Conservation (phyloP, 2,888 invertebrate species). For the Diarsia brunnea region DNA sequence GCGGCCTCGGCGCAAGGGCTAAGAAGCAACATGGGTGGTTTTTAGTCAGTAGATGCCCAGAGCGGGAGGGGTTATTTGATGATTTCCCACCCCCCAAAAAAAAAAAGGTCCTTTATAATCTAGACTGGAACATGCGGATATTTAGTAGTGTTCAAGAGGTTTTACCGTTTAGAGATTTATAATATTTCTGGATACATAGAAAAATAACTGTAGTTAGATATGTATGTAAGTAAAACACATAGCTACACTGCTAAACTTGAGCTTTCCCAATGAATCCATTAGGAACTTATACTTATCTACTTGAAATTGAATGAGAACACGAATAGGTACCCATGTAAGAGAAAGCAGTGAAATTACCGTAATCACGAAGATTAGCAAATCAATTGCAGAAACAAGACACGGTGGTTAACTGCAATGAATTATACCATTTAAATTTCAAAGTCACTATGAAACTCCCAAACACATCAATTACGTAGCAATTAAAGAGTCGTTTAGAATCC, state of each 20-base stretch:
- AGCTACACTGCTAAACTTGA: neutral
- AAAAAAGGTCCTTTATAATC: neutral
- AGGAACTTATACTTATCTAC: neutral
- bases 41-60: too few relatives aligned
- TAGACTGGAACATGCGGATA: constrained; percentile 12
- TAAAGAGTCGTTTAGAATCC: constrained; percentile 49
- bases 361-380: constrained; percentile 24
- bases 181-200: neutral
- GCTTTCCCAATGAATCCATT: neutral
- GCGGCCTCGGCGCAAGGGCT: too few relatives aligned
- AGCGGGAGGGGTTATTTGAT: too few relatives aligned
- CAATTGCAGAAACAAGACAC: constrained; percentile 3
- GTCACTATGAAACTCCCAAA: constrained; percentile 3
- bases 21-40: too few relatives aligned
- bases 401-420: constrained; percentile 5
- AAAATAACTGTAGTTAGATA: neutral
- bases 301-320: neutral
- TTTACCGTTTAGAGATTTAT: neutral
- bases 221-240: neutral
- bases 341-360: constrained; percentile 14
- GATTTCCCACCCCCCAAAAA: too few relatives aligned
- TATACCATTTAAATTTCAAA: neutral
- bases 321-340: neutral
- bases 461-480: constrained; percentile 31
- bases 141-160: neutral